phyloP scores from a whole-genome alignment of 2,888 invertebrate genomes.

The Limnephilus marmoratus region DNA sequence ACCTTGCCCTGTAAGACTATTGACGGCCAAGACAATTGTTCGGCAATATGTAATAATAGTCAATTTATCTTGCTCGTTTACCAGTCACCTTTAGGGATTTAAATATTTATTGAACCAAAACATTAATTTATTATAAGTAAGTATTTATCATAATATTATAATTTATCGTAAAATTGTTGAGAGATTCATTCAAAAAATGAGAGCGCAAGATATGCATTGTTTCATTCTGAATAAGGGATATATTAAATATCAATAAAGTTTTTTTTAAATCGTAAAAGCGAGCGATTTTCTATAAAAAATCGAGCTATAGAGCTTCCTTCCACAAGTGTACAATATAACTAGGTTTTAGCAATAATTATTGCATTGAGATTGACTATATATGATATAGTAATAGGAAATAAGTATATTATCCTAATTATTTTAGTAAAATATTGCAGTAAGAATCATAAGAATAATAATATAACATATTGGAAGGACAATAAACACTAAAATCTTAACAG shows the following conservation, averaged over 20 bases:
- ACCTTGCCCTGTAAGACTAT: too few relatives aligned
- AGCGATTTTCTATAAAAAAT: background rate
- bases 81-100: background rate
- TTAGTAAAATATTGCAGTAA: background rate
- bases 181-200: background rate
- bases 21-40: too few relatives aligned
- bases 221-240: background rate
- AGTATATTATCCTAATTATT: background rate
- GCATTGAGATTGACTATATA: background rate
- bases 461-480: background rate
- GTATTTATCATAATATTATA: background rate
- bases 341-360: background rate
- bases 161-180: background rate
- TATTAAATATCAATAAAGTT: background rate
- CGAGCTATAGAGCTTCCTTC: background rate
- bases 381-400: background rate
- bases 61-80: too few relatives aligned
- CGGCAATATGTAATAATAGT: too few relatives aligned
- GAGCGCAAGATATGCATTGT: background rate
- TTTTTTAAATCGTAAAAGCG: background rate
- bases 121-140: background rate
- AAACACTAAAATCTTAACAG: slow-evolving; percentile 2
- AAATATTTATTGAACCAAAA: background rate
- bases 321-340: background rate
- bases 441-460: background rate